Base-by-base conservation (phyloP, 2,888 invertebrate genomes). In the Lordiphosa andalusiaca region DNA sequence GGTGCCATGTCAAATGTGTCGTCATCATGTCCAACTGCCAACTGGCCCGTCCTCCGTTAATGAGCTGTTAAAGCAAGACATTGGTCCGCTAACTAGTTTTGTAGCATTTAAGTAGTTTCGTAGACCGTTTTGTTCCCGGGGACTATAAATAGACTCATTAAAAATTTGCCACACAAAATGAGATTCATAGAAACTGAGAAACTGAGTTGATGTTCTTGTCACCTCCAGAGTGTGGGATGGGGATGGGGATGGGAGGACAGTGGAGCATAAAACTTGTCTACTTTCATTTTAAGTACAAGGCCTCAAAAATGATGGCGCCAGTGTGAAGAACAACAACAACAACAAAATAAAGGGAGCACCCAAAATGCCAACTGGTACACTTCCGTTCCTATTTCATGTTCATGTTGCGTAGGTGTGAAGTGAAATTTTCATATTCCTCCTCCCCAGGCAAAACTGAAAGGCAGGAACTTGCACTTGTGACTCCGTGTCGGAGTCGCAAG, bases 311-410 rank as follows among this genome's bases (percentile, higher is more conserved):
- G 47, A 4, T 25, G 54, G 48, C 59, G 54, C 59, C 60, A 46
- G 19, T 19, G 19, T 3, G 19, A 19, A 19, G 44, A 37, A 44
- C 16, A 16, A 16, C 16, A 16, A 16, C 16, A 16, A 44, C 16
- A 16, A n/a, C 16, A 16, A 16, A 1, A 16, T 38, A 25, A 35
- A 39, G 33, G 54, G 40, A 52, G 53, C 61, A 72, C 65, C 55
- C 44, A 53, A 54, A 59, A 68, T 68, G 82, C 84, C 84, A 72
- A 30, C 9, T 41, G 13, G 25, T 19, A 33, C 54, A 53, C 80
- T 80, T 84, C 84, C 84, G 84, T 69, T 83, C 80, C 69, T 52
- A 68, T 75, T 67, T 67, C 59, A 66, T 67, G 60, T 50, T 66
- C 40, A 42, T 37, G 33, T 40, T 25, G 47, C 59, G 67, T 74